Base-by-base conservation (phyloP, 2,797 vertebrate species). In the Perodicticus potto region DNA sequence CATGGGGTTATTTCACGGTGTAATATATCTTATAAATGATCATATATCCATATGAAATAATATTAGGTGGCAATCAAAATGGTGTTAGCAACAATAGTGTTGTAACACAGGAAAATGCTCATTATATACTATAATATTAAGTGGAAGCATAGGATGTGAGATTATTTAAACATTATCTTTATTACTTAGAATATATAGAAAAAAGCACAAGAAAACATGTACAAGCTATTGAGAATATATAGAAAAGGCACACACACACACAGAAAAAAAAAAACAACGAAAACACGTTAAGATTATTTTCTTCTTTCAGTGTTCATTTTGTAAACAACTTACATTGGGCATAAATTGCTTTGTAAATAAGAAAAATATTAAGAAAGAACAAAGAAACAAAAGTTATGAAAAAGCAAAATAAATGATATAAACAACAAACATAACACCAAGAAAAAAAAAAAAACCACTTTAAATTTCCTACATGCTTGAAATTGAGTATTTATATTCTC, bases 261-360 rank as follows among this genome's bases (percentile, higher is more conserved):
- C 12, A 49, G 2, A 49, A 45, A 45, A 49, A 49, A 49, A 49
- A 49, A 9, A 7, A 10, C 45, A 49, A 49, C 55, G n/a, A 67
- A 59, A 84, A 43, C 14, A 25, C 25, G 16, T 40, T 63, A 32
- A 82, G 3, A 72, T 65, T 70, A 43, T 55, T 77, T 87, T 93
- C 37, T 45, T 49, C 49, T 49, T 49, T 49, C 12, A 49, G 49
- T 49, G 49, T 49, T 49, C 12, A 49, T 49, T 49, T 49, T 49
- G 49, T 49, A 49, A 49, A 49, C 49, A 49, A 14, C 49, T 12
- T 49, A 49, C 12, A 49, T 49, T 49, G 12, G 49, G 49, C 49
- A 49, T 49, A 69, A 9, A 90, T 63, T 96, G 37, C 37, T 85
- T 94, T 89, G 72, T n/a, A 91, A 95, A 85, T 74, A 6, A 93